Evolutionary conservation across 1,140 invertebrate species (phyloP).

Genomic region (Lepidostoma basale): DNA sequence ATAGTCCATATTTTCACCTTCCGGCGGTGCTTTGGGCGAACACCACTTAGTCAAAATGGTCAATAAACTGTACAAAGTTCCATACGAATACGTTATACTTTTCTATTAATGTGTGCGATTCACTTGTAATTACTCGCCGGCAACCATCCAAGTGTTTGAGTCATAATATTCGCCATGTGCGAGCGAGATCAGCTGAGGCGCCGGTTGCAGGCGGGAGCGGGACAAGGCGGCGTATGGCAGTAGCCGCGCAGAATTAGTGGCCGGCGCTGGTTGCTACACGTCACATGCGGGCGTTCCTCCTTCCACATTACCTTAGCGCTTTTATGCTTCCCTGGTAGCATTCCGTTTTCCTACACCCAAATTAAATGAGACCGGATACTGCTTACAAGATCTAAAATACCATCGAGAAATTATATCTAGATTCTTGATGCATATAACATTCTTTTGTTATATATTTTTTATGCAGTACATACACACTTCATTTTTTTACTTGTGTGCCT

Average conservation of each 20-base stretch:
- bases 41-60: slow-evolving; percentile 3
- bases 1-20: slow-evolving; percentile 14
- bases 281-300: not conserved
- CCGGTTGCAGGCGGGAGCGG: not conserved
- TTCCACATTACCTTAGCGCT: slow-evolving; percentile 16
- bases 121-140: slow-evolving; percentile 6
- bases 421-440: too few relatives aligned
- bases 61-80: not conserved
- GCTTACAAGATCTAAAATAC: too few relatives aligned
- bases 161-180: not conserved
- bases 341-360: not conserved
- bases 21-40: not conserved
- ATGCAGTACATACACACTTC: too few relatives aligned
- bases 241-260: slow-evolving; percentile 30
- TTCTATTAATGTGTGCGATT: not conserved
- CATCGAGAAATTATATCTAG: too few relatives aligned
- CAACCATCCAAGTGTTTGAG: not conserved
- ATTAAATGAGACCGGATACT: too few relatives aligned
- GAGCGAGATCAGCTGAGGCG: not conserved
- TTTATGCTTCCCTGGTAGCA: not conserved
- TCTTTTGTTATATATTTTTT: too few relatives aligned
- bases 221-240: slow-evolving; percentile 23
- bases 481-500: too few relatives aligned
- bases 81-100: not conserved
- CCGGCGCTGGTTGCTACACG: slow-evolving; percentile 12